Conservation (phyloP, 1,140 invertebrate genomes). For the Globodera rostochiensis region DNA sequence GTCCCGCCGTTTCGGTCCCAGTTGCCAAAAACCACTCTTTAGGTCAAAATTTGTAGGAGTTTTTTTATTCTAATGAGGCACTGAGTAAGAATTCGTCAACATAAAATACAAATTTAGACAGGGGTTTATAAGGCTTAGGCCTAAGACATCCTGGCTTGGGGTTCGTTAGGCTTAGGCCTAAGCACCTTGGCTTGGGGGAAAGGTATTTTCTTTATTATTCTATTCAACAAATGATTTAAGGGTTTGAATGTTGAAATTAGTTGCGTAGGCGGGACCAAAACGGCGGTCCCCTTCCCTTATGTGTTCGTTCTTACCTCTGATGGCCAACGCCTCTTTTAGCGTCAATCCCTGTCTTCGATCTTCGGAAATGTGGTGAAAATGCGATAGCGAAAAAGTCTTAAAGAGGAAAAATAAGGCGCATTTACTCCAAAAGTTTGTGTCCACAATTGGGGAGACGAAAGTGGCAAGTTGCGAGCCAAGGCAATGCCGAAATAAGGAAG, state of each 20-base stretch:
- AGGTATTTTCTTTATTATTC: no score
- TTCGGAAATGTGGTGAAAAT: conserved; percentile 39
- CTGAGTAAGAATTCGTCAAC: no score
- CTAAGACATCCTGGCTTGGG: no score
- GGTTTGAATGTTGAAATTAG: not conserved
- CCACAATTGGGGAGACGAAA: conserved; percentile 33
- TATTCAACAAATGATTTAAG: no score
- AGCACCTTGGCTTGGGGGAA: no score
- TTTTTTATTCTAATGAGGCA: no score
- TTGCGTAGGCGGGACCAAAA: not conserved
- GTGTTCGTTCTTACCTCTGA: conserved; percentile 19
- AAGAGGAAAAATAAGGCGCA: not conserved
- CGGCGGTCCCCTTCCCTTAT: not conserved
- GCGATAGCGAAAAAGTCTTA: conserved; percentile 31
- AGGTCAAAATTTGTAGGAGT: no score
- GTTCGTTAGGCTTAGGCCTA: no score
- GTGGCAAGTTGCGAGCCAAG: conserved; percentile 20
- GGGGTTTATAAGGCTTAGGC: no score
- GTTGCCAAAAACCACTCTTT: no score
- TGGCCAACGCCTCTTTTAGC: conserved; percentile 17
- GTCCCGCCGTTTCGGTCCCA: no score
- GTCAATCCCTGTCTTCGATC: conserved; percentile 31
- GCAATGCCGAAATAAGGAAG: conserved; percentile 29
- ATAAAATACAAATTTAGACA: no score
- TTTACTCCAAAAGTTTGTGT: not conserved